These are phyloP conservation scores for Nephrotoma appendiculata DNA, from an alignment of 2,888 invertebrate genomes.

Conservation along the genomic window DNA sequence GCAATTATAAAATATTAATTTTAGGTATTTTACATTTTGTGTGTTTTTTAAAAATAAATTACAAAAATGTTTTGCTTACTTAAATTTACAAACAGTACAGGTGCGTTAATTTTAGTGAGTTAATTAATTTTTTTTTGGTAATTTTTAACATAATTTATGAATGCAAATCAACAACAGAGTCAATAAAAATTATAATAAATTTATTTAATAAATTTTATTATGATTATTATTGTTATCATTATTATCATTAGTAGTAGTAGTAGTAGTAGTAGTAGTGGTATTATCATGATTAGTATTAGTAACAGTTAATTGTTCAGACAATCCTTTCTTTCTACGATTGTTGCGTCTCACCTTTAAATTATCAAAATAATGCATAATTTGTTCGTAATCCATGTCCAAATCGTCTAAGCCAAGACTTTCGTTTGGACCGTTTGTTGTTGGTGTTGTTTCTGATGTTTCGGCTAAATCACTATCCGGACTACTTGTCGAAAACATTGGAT, in stretches of 20 bases:
- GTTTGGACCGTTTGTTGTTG: conserved; percentile 27
- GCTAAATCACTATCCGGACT: conserved; percentile 31
- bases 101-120: not conserved
- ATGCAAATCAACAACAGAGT: not conserved
- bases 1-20: not conserved
- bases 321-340: conserved; percentile 3
- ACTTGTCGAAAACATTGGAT: conserved; percentile 65
- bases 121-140: not conserved
- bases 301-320: not conserved
- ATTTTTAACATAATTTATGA: not conserved
- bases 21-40: not conserved
- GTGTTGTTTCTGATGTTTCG: conserved; percentile 13
- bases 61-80: not conserved
- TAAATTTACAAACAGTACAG: not conserved
- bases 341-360: conserved; percentile 67
- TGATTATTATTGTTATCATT: not conserved
- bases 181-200: not conserved
- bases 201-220: not conserved
- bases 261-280: not conserved
- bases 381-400: conserved; percentile 91
- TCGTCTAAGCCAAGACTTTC: conserved; percentile 63
- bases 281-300: not conserved
- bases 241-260: not conserved
- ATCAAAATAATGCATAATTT: conserved; percentile 96
- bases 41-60: not conserved